A percentile compares a stretch with the other conserved stretches of the same genome.
These are phyloP conservation scores for Oriolus oriolus DNA, from an alignment of 2,113 vertebrate genomes.

Conservation along the genomic window DNA sequence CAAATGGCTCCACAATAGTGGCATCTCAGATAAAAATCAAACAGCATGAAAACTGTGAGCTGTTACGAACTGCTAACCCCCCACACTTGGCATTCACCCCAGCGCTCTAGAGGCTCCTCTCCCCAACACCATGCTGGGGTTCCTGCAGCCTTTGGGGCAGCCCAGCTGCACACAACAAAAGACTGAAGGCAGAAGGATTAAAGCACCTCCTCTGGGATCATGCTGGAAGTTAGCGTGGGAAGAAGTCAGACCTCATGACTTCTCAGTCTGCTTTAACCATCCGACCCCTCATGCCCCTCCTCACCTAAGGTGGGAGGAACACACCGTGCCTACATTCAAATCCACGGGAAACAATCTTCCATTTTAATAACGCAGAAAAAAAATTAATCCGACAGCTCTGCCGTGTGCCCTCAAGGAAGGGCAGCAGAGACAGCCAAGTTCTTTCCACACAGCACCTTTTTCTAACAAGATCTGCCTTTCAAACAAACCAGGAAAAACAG, in stretches of 20 bases:
- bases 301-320: background rate
- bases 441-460: slow-evolving; percentile 51
- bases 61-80: background rate
- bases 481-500: slow-evolving; percentile 55
- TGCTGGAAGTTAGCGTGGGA: background rate
- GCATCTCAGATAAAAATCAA: background rate
- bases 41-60: background rate
- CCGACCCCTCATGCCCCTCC: background rate
- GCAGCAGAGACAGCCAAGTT: slow-evolving; percentile 47
- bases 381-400: background rate
- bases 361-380: background rate
- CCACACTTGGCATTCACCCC: background rate
- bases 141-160: background rate
- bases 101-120: background rate
- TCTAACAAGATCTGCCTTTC: slow-evolving; percentile 55
- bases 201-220: background rate
- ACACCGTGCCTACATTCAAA: background rate
- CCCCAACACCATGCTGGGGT: background rate
- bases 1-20: background rate
- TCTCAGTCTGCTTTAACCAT: background rate
- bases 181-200: background rate
- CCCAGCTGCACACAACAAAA: background rate
- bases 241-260: background rate
- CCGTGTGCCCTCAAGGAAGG: slow-evolving; percentile 34
- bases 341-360: background rate